Percentiles rank a stretch among this genome's conserved stretches.
Conservation (phyloP, 2,113 vertebrate genomes). For the Elaphurus davidianus region DNA sequence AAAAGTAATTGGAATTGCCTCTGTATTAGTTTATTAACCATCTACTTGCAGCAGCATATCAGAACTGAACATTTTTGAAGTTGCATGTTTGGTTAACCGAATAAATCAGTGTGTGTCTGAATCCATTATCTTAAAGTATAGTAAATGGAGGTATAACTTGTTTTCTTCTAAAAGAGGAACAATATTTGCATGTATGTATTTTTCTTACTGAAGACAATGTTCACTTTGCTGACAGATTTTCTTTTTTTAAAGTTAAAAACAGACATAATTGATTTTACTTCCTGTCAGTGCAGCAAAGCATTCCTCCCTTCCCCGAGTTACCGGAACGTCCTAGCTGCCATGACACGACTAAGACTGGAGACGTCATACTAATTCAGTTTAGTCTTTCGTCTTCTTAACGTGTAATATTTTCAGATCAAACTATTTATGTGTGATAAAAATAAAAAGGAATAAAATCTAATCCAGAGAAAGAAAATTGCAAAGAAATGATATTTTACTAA, state of each 20-base stretch:
- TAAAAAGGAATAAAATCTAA: background rate
- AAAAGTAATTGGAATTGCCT: background rate
- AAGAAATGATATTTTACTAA: background rate
- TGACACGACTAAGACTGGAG: slow-evolving; percentile 57
- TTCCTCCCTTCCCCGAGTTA: slow-evolving; percentile 74
- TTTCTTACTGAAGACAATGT: background rate
- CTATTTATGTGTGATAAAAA: background rate
- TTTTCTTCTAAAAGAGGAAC: background rate
- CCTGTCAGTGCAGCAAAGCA: slow-evolving; percentile 70
- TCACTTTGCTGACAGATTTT: slow-evolving; percentile 19
- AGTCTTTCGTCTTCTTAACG: slow-evolving; percentile 53
- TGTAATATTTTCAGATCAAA: slow-evolving; percentile 67
- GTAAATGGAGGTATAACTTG: fast-evolving
- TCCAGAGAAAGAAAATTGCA: slow-evolving; percentile 31
- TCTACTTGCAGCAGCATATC: background rate
- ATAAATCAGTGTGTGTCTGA: background rate
- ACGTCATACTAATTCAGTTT: slow-evolving; percentile 51
- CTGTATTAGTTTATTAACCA: background rate
- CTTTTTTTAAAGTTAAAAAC: slow-evolving; percentile 75
- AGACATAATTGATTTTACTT: slow-evolving; percentile 84
- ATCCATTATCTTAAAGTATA: background rate
- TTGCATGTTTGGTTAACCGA: fast-evolving
- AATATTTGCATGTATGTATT: background rate
- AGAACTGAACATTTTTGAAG: background rate
- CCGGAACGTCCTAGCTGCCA: slow-evolving; percentile 60